phyloP scores from a whole-genome alignment of 1,140 invertebrate genomes.

The Hycleus phaleratus region DNA sequence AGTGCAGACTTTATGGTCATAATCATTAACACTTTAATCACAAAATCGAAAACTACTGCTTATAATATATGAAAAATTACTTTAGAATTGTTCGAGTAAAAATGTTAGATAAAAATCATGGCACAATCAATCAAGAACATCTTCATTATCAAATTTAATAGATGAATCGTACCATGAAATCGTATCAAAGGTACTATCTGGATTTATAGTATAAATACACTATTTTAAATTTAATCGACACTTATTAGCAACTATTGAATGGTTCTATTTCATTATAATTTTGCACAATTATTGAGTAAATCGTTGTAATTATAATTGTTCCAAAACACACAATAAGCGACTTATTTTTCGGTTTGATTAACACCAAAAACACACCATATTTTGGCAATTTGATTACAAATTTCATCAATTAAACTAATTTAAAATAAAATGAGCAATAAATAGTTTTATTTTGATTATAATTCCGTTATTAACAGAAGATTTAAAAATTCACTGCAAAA shows the following conservation, averaged over 20 bases:
- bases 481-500: neutral
- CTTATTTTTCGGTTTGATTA: conserved; percentile 10
- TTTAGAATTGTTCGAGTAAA: no score
- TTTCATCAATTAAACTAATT: neutral
- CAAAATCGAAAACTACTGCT: conserved; percentile 7
- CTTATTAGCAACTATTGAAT: conserved; percentile 19
- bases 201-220: neutral
- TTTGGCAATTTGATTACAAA: conserved; percentile 7
- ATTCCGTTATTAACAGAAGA: neutral
- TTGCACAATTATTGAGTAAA: conserved; percentile 31
- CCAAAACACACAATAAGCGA: conserved; percentile 21
- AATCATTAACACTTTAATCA: conserved; percentile 8
- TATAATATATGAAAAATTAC: neutral
- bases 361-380: conserved; percentile 11
- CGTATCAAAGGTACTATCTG: conserved; percentile 1
- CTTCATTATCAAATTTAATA: no score
- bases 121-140: neutral
- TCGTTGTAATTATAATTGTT: conserved; percentile 29
- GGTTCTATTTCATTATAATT: conserved; percentile 16
- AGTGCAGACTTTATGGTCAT: conserved; percentile 15
- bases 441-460: neutral
- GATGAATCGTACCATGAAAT: conserved; percentile 2
- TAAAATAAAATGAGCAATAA: neutral
- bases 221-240: conserved; percentile 17
- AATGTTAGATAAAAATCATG: conserved; percentile 5